Conservation (phyloP, 1,140 invertebrate genomes). For the Ctenoplectra terminalis region DNA sequence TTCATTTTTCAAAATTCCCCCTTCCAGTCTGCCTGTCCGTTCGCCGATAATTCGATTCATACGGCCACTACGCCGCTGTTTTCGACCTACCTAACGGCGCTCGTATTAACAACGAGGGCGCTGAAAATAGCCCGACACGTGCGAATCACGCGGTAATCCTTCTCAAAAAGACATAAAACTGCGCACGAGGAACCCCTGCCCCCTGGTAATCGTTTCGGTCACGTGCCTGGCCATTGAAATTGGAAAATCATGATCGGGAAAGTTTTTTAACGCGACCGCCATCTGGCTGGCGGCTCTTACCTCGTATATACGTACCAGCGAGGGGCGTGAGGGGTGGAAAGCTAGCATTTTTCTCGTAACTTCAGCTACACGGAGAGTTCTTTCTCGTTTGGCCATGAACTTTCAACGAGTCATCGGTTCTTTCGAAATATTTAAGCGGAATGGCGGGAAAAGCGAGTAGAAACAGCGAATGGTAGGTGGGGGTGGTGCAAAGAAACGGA, state of each 20-base stretch:
- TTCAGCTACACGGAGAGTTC: background rate
- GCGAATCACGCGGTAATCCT: slow-evolving; percentile 41
- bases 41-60: slow-evolving; percentile 33
- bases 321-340: background rate
- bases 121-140: background rate
- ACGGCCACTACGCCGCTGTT: background rate
- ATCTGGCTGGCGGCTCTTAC: slow-evolving; percentile 44
- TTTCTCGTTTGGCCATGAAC: background rate
- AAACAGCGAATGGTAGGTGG: background rate
- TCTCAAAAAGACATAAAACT: slow-evolving; percentile 49
- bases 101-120: background rate
- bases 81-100: background rate
- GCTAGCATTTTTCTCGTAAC: background rate
- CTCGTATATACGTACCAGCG: background rate
- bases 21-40: background rate
- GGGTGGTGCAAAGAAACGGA: background rate
- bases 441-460: slow-evolving; percentile 2
- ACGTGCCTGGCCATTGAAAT: slow-evolving; percentile 60
- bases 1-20: slow-evolving; percentile 18
- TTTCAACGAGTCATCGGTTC: slow-evolving; percentile 26
- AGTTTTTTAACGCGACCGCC: slow-evolving; percentile 65
- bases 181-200: background rate
- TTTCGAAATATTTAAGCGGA: slow-evolving; percentile 50
- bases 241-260: slow-evolving; percentile 61
- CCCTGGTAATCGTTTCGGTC: slow-evolving; percentile 15